Percentiles rank a stretch among this genome's conserved stretches.
These are phyloP conservation scores for Dicycla oo DNA, from an alignment of 2,888 invertebrate species.

Conservation along the genomic window DNA sequence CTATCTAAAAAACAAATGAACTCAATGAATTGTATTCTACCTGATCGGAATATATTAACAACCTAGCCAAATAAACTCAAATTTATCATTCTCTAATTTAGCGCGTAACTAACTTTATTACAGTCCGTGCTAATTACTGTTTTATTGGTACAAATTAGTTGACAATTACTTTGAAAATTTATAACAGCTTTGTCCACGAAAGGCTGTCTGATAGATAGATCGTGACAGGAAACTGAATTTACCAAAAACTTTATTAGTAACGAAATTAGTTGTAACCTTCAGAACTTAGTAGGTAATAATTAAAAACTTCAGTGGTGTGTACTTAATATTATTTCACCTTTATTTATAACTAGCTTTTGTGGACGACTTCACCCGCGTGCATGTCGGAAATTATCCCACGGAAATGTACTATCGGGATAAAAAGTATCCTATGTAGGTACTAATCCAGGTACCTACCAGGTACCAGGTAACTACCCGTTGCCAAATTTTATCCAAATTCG, in stretches of 20 bases:
- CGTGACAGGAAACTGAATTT: slow-evolving; percentile 35
- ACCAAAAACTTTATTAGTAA: slow-evolving; percentile 1
- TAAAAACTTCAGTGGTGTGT: background rate
- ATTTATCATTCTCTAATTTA: slow-evolving; percentile 9
- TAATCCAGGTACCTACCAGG: too few species aligned
- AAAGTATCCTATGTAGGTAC: too few species aligned
- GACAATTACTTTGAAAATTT: slow-evolving; percentile 31
- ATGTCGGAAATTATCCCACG: too few species aligned
- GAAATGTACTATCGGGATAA: too few species aligned
- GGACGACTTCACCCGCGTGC: too few species aligned
- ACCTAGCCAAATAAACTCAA: slow-evolving; percentile 1
- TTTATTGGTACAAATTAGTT: slow-evolving; percentile 34
- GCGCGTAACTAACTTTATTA: slow-evolving; percentile 20
- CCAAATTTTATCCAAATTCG: too few species aligned
- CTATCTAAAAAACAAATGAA: slow-evolving; percentile 4
- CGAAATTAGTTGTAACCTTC: slow-evolving; percentile 1
- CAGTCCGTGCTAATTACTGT: slow-evolving; percentile 22
- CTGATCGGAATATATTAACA: slow-evolving; percentile 3
- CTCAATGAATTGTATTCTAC: background rate
- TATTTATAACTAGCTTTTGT: too few species aligned
- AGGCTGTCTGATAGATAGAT: background rate
- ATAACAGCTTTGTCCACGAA: background rate
- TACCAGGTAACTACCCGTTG: too few species aligned
- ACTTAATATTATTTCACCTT: background rate
- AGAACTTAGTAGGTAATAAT: background rate